Evolutionary conservation across 2,113 vertebrate species (phyloP), one percentile per base, ranked within the genome.

Genomic region (Chaetura pelagica): DNA sequence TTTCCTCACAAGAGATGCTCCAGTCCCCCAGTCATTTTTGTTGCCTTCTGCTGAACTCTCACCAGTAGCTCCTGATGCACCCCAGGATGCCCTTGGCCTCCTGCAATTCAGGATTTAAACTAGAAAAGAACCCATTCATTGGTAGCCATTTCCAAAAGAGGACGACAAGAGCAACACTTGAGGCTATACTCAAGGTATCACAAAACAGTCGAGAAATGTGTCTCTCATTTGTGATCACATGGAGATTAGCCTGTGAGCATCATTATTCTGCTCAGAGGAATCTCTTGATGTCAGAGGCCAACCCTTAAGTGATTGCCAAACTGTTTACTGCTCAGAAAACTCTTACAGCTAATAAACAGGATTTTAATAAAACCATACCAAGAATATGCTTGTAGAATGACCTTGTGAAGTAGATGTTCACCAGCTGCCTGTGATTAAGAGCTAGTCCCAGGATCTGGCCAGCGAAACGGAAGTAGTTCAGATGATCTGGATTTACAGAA

Each of bases 321-420:
- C 4, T 38, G 42, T 35, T 82, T 83, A 87, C 46, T 48, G 26
- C 23, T 48, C 26, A 58, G 72, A 20, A 5, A 74, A 78, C 66
- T 48, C 15, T 32, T 81, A 48, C 0, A 9, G 54, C 38, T 69
- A 90, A 79, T 11, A 42, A 93, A 66, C 7, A 84, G 42, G 42
- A 86, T 68, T 76, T 84, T 62, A 89, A 87, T 20, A 80, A 67
- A 96, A 71, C 20, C 93, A 93, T 97, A 99, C 99, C 99, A 96
- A 99, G 98, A 91, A 99, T 99, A 96, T 99, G 99, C 93, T 99
- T 99, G 98, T 99, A 99, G 98, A 99, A 99, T 46, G 99, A 99
- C 74, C 99, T 98, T 5, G 99, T 99, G 97, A 99, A 99, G 97
- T 99, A 99, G 96, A 99, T 99, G 97, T 99, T 99, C 86, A 99